These are phyloP conservation scores for Yponomeuta sedellus DNA, from an alignment of 2,888 invertebrate species.

Conservation along the genomic window DNA sequence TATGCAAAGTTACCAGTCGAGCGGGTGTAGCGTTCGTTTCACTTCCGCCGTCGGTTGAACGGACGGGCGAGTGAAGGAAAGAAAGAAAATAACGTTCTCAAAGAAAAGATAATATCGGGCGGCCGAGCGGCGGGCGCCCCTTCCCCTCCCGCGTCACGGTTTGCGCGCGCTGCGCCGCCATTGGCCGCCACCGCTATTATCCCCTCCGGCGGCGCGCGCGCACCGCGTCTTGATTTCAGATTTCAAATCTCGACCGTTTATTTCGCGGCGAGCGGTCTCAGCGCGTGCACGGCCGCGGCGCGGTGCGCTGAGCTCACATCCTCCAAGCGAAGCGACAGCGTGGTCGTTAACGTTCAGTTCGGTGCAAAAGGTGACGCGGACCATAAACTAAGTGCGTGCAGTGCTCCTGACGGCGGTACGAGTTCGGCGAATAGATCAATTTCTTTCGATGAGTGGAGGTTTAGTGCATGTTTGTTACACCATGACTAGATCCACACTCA, in stretches of 20 bases:
- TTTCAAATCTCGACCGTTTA: slow-evolving; percentile 77
- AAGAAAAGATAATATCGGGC: slow-evolving; percentile 66
- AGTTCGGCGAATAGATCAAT: slow-evolving; percentile 58
- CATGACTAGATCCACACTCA: slow-evolving; percentile 90
- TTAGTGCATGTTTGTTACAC: slow-evolving; percentile 81
- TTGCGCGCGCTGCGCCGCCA: slow-evolving; percentile 52
- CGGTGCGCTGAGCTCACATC: slow-evolving; percentile 25
- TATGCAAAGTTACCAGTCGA: background rate
- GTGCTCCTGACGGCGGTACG: slow-evolving; percentile 33
- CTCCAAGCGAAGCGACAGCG: slow-evolving; percentile 49
- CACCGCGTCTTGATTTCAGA: slow-evolving; percentile 72
- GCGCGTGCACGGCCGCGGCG: slow-evolving; percentile 41
- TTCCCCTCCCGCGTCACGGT: slow-evolving; percentile 40
- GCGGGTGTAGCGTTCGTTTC: slow-evolving; percentile 59
- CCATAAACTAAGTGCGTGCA: slow-evolving; percentile 61
- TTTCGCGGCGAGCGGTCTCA: slow-evolving; percentile 63
- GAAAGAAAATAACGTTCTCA: slow-evolving; percentile 71
- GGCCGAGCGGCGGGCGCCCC: slow-evolving; percentile 19
- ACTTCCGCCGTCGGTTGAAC: slow-evolving; percentile 74
- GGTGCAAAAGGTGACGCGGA: slow-evolving; percentile 65
- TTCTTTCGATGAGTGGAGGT: slow-evolving; percentile 85
- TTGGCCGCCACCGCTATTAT: slow-evolving; percentile 44
- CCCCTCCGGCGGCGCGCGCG: slow-evolving; percentile 50
- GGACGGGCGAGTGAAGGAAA: slow-evolving; percentile 58
- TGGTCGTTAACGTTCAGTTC: slow-evolving; percentile 58